phyloP scores from a whole-genome alignment of 2,113 vertebrate genomes.

The Colius striatus region DNA sequence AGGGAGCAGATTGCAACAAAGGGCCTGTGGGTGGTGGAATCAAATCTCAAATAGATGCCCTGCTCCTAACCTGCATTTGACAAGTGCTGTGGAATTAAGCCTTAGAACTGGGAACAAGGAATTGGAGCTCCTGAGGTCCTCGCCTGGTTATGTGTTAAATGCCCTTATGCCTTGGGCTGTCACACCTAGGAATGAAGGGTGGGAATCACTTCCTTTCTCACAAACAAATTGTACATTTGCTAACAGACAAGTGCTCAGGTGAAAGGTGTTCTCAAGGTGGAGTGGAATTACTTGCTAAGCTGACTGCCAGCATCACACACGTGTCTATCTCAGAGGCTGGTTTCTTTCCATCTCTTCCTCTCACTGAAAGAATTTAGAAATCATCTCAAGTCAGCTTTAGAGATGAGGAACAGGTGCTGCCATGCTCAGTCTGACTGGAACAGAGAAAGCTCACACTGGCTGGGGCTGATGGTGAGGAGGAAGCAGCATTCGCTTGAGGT shows the following conservation, averaged over 20 bases:
- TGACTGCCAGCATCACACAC: background rate
- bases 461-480: too few relatives aligned
- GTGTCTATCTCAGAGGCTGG: background rate
- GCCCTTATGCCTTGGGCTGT: background rate
- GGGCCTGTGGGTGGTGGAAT: background rate
- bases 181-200: background rate
- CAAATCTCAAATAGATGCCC: background rate
- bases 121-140: background rate
- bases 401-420: too few relatives aligned
- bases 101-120: background rate
- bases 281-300: background rate
- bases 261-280: background rate
- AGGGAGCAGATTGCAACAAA: slow-evolving; percentile 1
- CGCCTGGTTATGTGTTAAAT: background rate
- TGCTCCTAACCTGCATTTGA: background rate
- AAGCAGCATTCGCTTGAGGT: background rate
- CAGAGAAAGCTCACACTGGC: background rate
- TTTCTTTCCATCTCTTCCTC: background rate
- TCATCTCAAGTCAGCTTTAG: background rate
- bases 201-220: background rate
- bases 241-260: background rate
- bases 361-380: background rate
- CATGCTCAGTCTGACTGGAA: background rate
- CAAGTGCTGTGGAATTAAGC: background rate
- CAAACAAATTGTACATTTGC: too few relatives aligned